phyloP scores from a whole-genome alignment of 2,888 invertebrate genomes.

The Resseliella maxima region DNA sequence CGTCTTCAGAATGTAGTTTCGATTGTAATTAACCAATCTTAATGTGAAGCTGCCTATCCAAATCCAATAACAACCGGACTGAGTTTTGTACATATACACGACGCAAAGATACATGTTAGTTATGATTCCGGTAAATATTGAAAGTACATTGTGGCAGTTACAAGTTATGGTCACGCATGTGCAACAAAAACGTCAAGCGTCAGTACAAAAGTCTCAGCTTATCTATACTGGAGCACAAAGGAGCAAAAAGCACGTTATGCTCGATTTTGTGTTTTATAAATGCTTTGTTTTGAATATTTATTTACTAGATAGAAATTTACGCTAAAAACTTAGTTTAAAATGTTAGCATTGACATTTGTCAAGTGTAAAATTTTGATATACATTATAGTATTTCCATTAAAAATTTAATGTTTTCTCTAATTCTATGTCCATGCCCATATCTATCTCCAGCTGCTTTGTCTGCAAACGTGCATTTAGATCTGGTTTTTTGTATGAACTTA shows the following conservation, averaged over 20 bases:
- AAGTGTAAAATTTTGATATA: too few relatives aligned
- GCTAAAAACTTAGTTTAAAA: too few relatives aligned
- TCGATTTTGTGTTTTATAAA: background rate
- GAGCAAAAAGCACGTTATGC: background rate
- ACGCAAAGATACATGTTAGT: slow-evolving; percentile 70
- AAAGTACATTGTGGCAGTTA: slow-evolving; percentile 69
- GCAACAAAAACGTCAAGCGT: slow-evolving; percentile 69
- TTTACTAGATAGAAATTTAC: background rate
- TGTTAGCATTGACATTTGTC: too few relatives aligned
- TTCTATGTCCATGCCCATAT: background rate
- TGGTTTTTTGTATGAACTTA: too few relatives aligned
- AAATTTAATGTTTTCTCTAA: background rate
- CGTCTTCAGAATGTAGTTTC: slow-evolving; percentile 69
- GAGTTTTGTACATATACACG: slow-evolving; percentile 69
- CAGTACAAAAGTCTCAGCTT: slow-evolving; percentile 71
- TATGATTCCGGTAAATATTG: slow-evolving; percentile 70
- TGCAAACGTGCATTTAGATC: too few relatives aligned
- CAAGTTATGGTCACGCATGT: slow-evolving; percentile 71
- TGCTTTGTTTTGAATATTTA: background rate
- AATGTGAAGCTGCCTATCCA: slow-evolving; percentile 66
- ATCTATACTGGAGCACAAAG: slow-evolving; percentile 70
- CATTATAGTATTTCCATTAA: background rate
- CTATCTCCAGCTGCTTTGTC: background rate
- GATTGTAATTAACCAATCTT: slow-evolving; percentile 66
- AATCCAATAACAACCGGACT: slow-evolving; percentile 60